Evolutionary conservation across 64 coral and sea anemone genomes (phyloP).

Genomic region (Astreopora myriophthalma): DNA sequence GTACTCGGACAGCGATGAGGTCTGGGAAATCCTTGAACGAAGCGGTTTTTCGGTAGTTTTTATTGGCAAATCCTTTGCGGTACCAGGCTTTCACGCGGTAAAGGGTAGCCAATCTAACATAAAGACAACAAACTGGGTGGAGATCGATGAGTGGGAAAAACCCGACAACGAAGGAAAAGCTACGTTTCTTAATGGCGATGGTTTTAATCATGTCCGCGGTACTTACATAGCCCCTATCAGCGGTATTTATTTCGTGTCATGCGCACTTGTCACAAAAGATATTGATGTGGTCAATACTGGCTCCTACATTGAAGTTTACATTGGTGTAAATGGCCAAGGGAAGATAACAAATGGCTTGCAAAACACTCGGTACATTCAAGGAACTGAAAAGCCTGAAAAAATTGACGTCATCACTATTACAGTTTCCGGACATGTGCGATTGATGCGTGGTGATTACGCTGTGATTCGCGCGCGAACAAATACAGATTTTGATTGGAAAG

Average conservation of each 20-base stretch:
- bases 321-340: constrained; percentile 43
- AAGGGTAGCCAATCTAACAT: constrained; percentile 37
- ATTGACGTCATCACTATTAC: constrained; percentile 38
- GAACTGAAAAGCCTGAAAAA: neutral
- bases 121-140: constrained; percentile 44
- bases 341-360: constrained; percentile 62
- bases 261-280: constrained; percentile 27
- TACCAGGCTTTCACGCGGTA: constrained; percentile 46
- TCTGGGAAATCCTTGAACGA: neutral
- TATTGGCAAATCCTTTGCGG: constrained; percentile 51
- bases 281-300: neutral
- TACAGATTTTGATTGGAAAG: constrained; percentile 54
- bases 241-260: constrained; percentile 68
- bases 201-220: constrained; percentile 46
- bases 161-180: neutral
- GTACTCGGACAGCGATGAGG: neutral
- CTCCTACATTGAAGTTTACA: constrained; percentile 55
- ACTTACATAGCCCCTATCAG: constrained; percentile 30
- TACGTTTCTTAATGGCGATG: constrained; percentile 49
- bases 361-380: constrained; percentile 53
- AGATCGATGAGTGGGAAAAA: constrained; percentile 43
- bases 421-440: constrained; percentile 51
- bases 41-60: constrained; percentile 67
- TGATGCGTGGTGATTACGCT: constrained; percentile 57
- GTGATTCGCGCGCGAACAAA: constrained; percentile 40